phyloP scores from a whole-genome alignment of 2,797 vertebrate genomes.

The Oreonectes daqikongensis region DNA sequence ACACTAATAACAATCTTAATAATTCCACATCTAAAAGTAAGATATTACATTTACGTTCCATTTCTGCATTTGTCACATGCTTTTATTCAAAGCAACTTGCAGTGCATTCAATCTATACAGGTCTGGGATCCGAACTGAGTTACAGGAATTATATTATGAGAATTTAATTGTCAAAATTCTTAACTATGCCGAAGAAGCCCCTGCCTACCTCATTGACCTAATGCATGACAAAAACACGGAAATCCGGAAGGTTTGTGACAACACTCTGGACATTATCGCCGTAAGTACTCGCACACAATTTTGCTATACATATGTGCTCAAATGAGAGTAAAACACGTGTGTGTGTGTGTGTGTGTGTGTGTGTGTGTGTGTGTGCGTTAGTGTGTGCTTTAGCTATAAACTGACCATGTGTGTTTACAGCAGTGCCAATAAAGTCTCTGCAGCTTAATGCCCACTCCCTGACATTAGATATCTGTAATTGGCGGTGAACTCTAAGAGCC shows the following conservation, averaged over 20 bases:
- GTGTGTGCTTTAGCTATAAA: not conserved
- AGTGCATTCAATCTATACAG: no score
- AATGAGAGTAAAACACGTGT: not conserved
- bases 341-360: not conserved
- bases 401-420: slow-evolving; percentile 29
- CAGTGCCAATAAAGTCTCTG: slow-evolving; percentile 26
- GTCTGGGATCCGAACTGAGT: no score
- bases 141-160: not conserved
- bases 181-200: slow-evolving; percentile 80
- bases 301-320: not conserved
- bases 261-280: slow-evolving; percentile 84
- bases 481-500: slow-evolving; percentile 33
- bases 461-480: slow-evolving; percentile 54
- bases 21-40: not conserved
- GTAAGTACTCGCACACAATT: slow-evolving; percentile 73
- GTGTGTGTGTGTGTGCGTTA: not conserved
- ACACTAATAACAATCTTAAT: no score
- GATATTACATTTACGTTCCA: not conserved
- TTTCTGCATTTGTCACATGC: no score
- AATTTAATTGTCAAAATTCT: slow-evolving; percentile 49
- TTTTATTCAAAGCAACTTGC: no score
- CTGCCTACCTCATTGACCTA: slow-evolving; percentile 67
- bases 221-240: slow-evolving; percentile 7
- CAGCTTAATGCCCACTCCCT: slow-evolving; percentile 16
- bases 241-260: slow-evolving; percentile 15